A percentile compares a stretch with the other conserved stretches of the same genome.
Conservation (phyloP, 2,888 invertebrate species). For the Stenodema calcarata region DNA sequence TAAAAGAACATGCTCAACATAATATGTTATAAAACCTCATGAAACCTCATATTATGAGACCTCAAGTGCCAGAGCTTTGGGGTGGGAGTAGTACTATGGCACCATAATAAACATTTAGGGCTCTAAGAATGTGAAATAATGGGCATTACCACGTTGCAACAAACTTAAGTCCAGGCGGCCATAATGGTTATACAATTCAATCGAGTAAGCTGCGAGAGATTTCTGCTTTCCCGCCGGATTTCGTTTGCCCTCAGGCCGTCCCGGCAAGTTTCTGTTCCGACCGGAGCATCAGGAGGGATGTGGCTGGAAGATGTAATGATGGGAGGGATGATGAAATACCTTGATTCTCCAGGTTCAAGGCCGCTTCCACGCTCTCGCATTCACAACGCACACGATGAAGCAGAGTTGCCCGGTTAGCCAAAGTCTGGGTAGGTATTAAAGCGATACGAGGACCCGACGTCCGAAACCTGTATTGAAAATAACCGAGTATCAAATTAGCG, state of each 20-base stretch:
- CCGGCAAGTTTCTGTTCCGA: background rate
- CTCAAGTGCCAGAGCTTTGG: too few species aligned
- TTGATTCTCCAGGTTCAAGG: conserved; percentile 17
- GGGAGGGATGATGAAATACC: conserved; percentile 5
- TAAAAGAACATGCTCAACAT: too few species aligned
- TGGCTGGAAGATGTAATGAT: background rate
- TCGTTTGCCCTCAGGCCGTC: background rate
- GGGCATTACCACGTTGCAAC: too few species aligned
- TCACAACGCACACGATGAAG: background rate
- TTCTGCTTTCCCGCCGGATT: background rate
- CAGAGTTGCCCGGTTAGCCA: background rate
- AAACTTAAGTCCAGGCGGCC: too few species aligned
- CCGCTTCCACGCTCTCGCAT: background rate
- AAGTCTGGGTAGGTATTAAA: too few species aligned
- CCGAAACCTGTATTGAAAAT: background rate
- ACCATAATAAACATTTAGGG: too few species aligned
- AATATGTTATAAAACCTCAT: too few species aligned
- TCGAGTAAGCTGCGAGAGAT: background rate
- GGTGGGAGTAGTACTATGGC: too few species aligned
- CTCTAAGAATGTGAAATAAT: too few species aligned
- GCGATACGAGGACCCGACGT: background rate
- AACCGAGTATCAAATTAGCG: too few species aligned
- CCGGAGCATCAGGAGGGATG: background rate
- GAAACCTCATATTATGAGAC: too few species aligned
- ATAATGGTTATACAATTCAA: too few species aligned